These are phyloP conservation scores for Pogonus chalceus DNA, from an alignment of 1,140 invertebrate species.

Conservation along the genomic window DNA sequence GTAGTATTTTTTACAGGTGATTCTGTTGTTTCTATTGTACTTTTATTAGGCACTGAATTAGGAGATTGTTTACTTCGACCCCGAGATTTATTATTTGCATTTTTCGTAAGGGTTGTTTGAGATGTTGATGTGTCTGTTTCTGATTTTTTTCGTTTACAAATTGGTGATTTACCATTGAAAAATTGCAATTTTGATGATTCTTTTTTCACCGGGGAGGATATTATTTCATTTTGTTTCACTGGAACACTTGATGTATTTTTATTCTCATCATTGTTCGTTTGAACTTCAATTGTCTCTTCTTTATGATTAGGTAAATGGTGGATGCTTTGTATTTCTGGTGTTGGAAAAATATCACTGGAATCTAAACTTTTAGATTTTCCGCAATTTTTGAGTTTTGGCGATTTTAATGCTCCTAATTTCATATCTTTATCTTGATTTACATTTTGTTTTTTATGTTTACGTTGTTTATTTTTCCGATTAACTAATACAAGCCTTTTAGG, in stretches of 20 bases:
- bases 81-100: conserved; percentile 9
- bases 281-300: conserved; percentile 32
- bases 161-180: conserved; percentile 29
- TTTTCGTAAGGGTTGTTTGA: conserved; percentile 21
- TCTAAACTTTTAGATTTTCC: conserved; percentile 76
- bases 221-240: conserved; percentile 12
- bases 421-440: conserved; percentile 22
- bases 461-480: conserved; percentile 47
- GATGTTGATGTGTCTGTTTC: conserved; percentile 12
- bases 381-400: conserved; percentile 56
- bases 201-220: conserved; percentile 18
- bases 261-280: conserved; percentile 25
- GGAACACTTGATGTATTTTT: conserved; percentile 21
- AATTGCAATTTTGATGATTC: conserved; percentile 31
- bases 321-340: conserved; percentile 25
- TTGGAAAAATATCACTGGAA: conserved; percentile 61
- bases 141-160: conserved; percentile 30
- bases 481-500: conserved; percentile 65
- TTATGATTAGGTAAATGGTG: conserved; percentile 21
- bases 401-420: conserved; percentile 26
- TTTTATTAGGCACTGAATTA: conserved; percentile 14
- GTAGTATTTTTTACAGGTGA: conserved; percentile 24
- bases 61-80: conserved; percentile 19
- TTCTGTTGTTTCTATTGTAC: conserved; percentile 9
- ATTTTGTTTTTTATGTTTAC: conserved; percentile 31